These are phyloP conservation scores for Ctenopoma multispine DNA, from an alignment of 2,797 vertebrate species.

Conservation along the genomic window DNA sequence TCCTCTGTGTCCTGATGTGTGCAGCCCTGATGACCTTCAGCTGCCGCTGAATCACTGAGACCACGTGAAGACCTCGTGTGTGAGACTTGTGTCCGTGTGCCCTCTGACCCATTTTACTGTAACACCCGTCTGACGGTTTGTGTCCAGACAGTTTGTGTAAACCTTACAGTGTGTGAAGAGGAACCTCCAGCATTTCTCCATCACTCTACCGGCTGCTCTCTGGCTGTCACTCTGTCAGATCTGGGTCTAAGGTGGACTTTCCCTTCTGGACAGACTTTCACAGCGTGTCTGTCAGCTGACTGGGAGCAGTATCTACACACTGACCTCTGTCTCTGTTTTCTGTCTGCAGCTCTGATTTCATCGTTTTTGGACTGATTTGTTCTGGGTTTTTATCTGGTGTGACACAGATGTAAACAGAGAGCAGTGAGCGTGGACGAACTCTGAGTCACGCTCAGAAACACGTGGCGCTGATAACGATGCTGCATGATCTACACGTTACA, in stretches of 20 bases:
- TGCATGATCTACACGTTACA: no score
- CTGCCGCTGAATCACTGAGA: not conserved
- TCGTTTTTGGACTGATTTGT: not conserved
- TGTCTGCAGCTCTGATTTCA: not conserved
- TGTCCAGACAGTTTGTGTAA: constrained; percentile 36
- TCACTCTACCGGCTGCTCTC: not conserved
- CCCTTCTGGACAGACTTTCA: not conserved
- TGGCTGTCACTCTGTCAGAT: not conserved
- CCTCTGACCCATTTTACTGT: constrained; percentile 29
- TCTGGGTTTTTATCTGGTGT: constrained; percentile 1
- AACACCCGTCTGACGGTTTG: not conserved
- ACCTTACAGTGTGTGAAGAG: constrained; percentile 11
- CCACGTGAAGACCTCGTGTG: not conserved
- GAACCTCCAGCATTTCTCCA: constrained; percentile 22
- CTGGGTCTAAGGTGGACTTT: constrained; percentile 2
- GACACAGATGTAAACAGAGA: not conserved
- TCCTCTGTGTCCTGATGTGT: no score
- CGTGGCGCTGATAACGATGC: not conserved
- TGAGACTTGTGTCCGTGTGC: not conserved
- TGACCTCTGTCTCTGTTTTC: not conserved
- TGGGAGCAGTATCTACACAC: not conserved
- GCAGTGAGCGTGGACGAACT: not conserved
- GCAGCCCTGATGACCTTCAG: not conserved
- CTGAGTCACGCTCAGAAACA: not conserved
- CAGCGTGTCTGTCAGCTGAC: not conserved